Evolutionary conservation across 2,888 invertebrate genomes (phyloP).

Genomic region (Oasisia sp.): DNA sequence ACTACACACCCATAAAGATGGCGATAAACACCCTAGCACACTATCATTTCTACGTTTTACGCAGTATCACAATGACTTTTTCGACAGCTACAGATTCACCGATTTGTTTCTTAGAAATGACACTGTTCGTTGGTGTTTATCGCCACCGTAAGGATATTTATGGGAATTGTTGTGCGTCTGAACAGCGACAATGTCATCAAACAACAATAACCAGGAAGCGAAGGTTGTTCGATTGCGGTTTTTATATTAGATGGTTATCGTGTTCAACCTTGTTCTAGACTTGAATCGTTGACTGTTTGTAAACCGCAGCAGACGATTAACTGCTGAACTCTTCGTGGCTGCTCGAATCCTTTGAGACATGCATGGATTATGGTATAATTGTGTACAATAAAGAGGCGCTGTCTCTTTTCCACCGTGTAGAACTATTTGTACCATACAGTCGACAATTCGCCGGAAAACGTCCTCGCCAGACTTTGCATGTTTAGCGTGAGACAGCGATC

Average conservation of each 20-base stretch:
- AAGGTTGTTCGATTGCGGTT: neutral
- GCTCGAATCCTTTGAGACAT: neutral
- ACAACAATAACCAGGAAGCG: neutral
- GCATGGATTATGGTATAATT: neutral
- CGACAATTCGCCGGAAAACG: neutral
- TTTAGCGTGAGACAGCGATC: neutral
- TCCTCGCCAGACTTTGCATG: neutral
- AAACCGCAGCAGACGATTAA: neutral
- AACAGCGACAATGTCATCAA: neutral
- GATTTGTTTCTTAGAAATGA: neutral
- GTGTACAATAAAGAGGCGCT: neutral
- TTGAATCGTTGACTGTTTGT: neutral
- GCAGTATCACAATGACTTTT: neutral
- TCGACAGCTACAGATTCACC: neutral
- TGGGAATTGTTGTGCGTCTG: neutral
- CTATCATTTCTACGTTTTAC: neutral
- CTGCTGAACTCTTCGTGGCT: neutral
- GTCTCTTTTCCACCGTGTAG: neutral
- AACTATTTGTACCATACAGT: neutral
- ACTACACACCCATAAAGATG: too few relatives aligned
- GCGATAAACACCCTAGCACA: too few relatives aligned
- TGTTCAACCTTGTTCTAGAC: neutral
- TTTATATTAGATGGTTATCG: neutral
- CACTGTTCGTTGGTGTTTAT: neutral
- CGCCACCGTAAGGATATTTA: neutral